A percentile compares a stretch with the other conserved stretches of the same genome.
phyloP scores from a whole-genome alignment of 2,797 vertebrate species.

The Neostethus bicornis region DNA sequence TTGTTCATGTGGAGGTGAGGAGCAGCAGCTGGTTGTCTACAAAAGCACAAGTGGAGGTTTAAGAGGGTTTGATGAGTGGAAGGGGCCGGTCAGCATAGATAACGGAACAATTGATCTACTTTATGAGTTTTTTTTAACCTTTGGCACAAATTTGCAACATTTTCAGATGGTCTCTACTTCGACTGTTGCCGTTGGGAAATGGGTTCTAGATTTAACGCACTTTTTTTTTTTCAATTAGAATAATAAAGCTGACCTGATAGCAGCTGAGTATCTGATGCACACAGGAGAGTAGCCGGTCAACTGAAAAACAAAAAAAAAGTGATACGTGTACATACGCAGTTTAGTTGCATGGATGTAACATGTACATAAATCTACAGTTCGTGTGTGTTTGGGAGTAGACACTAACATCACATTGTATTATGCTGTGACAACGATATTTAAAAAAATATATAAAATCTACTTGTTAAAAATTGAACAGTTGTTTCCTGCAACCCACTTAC shows the following conservation, averaged over 20 bases:
- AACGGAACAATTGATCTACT: constrained; percentile 39
- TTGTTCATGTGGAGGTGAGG: constrained; percentile 54
- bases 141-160: constrained; percentile 37
- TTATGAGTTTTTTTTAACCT: constrained; percentile 37
- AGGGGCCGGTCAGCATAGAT: constrained; percentile 15
- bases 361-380: too few species aligned
- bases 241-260: neutral
- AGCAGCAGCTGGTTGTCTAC: constrained; percentile 71
- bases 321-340: too few species aligned
- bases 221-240: neutral
- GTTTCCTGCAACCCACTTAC: too few species aligned
- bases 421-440: too few species aligned
- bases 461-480: too few species aligned
- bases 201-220: constrained; percentile 30
- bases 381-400: too few species aligned
- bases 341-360: too few species aligned
- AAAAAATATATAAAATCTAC: too few species aligned
- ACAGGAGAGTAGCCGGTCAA: too few species aligned
- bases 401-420: too few species aligned
- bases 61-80: constrained; percentile 13
- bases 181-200: constrained; percentile 7
- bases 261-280: too few species aligned
- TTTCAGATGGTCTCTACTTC: constrained; percentile 20
- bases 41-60: constrained; percentile 46
- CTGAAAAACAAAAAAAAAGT: too few species aligned